Evolutionary conservation across 2,888 invertebrate genomes (phyloP), one percentile per base, ranked within the genome.

Genomic region (Ectemnius cavifrons): DNA sequence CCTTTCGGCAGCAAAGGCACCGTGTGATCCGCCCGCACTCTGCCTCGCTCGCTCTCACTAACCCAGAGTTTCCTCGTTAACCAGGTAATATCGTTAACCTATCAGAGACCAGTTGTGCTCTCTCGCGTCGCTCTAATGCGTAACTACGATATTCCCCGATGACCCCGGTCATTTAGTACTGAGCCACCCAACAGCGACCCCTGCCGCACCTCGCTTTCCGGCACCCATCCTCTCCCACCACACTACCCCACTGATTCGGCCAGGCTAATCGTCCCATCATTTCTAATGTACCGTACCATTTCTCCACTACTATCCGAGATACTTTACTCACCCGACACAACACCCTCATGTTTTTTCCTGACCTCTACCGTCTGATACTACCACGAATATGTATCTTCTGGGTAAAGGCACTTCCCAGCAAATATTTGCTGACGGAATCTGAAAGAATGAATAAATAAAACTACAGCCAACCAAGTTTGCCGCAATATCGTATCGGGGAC

Each of bases 101-200:
- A 85, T 87, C 84, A 83, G 84, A 80, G 83, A 81, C 80, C 83
- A 83, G 84, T 84, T 83, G 86, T 82, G 82, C 82, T 77, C 37
- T 8, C 37, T 37, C 67, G 80, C 73, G 77, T 84, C 75, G 68
- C 77, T 82, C 80, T 83, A 82, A 79, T 80, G 80, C 78, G 81
- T 81, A 84, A 82, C 84, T 80, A 77, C 84, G 81, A 85, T 86
- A 87, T 85, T 85, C 86, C 86, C 85, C 74, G 75, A 79, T 85
- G 87, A 85, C 80, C 81, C 78, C 73, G 73, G 81, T 80, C 85
- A 85, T 86, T 86, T 85, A 83, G 85, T 79, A 83, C 72, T 76
- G 76, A 61, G 71, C 77, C 69, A 37, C 37, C 5, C 37, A 11
- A 11, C 37, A 37, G 37, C 37, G 37, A 37, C 37, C 37, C 37